These are phyloP conservation scores for Pristionchus mayeri DNA, from an alignment of 2,888 invertebrate genomes.

Conservation along the genomic window DNA sequence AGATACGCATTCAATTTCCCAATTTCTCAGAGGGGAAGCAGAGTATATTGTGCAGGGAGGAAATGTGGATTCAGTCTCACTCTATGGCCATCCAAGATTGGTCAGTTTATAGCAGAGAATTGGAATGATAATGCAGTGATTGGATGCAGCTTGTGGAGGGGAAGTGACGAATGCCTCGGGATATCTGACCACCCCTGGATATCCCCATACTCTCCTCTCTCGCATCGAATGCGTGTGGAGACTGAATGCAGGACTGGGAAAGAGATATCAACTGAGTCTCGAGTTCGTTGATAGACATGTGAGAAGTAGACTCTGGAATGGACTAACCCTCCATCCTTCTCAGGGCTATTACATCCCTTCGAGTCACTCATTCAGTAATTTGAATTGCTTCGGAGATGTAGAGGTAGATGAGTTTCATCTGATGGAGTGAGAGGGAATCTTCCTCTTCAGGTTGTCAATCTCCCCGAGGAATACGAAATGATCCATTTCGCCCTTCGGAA, in stretches of 20 bases:
- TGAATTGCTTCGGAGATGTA: conserved; percentile 56
- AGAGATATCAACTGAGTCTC: conserved; percentile 65
- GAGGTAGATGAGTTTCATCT: not conserved
- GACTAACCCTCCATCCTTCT: conserved; percentile 14
- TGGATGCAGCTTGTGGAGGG: conserved; percentile 67
- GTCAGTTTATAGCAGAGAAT: conserved; percentile 48
- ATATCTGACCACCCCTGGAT: conserved; percentile 65
- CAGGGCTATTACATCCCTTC: conserved; percentile 61
- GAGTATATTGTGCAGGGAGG: conserved; percentile 64
- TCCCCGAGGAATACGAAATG: conserved; percentile 19
- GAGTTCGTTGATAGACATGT: conserved; percentile 57
- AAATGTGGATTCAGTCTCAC: conserved; percentile 72
- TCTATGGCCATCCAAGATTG: conserved; percentile 61
- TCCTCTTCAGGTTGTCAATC: conserved; percentile 53
- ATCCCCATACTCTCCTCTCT: conserved; percentile 60
- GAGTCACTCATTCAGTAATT: conserved; percentile 35
- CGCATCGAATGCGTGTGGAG: conserved; percentile 68
- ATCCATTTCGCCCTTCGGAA: conserved; percentile 35
- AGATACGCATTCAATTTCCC: too few relatives aligned
- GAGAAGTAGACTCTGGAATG: not conserved
- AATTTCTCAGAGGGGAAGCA: conserved; percentile 54
- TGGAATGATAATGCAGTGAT: conserved; percentile 13
- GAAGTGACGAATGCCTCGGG: conserved; percentile 65
- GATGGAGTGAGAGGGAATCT: not conserved
- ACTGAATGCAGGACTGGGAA: conserved; percentile 67